Evolutionary conservation across 2,113 vertebrate genomes (phyloP).

Genomic region (Phainopepla nitens): DNA sequence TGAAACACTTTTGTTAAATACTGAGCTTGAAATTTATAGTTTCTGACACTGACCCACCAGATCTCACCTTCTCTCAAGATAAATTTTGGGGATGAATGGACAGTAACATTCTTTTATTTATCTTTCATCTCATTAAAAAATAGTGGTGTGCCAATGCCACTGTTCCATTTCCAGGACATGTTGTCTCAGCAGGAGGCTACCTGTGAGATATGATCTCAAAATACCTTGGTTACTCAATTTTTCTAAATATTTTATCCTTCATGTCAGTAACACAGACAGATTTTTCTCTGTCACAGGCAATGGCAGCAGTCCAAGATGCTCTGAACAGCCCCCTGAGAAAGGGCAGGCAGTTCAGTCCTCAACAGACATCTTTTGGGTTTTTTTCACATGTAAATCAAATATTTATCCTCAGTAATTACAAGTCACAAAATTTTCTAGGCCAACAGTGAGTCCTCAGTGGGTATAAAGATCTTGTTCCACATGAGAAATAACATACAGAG

Average conservation of each 20-base stretch:
- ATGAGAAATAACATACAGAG: background rate
- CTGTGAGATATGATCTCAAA: background rate
- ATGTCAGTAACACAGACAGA: background rate
- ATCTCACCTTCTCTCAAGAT: background rate
- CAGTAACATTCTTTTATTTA: background rate
- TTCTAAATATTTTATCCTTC: background rate
- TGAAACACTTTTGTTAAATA: background rate
- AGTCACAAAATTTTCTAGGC: background rate
- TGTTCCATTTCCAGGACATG: background rate
- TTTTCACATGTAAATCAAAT: background rate
- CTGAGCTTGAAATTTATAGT: background rate
- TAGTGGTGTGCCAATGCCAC: background rate
- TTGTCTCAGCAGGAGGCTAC: background rate
- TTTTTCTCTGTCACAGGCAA: background rate
- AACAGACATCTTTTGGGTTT: background rate
- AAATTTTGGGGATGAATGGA: background rate
- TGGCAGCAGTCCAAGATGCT: background rate
- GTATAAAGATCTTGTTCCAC: background rate
- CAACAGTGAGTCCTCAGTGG: background rate
- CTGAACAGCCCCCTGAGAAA: background rate
- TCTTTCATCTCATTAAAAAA: background rate
- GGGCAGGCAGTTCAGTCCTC: background rate
- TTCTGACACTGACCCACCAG: background rate
- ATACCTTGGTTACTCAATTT: background rate
- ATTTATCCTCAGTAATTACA: background rate